phyloP scores from a whole-genome alignment of 2,888 invertebrate species.

The Ophion obscuratus region DNA sequence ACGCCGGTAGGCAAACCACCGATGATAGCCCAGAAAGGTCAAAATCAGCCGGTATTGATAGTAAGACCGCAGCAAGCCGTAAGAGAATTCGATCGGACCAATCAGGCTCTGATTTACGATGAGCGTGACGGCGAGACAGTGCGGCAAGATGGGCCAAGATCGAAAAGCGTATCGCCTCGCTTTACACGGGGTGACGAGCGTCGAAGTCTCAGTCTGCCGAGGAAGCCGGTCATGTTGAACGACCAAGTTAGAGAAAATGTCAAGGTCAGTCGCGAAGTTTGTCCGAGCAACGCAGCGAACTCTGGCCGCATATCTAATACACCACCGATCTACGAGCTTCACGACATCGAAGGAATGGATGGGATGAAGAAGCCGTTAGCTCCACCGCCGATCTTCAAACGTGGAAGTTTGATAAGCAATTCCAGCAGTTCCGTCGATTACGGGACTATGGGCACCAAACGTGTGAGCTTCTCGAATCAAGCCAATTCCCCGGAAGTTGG shows the following conservation, averaged over 20 bases:
- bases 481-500: slow-evolving; percentile 70
- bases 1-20: slow-evolving; percentile 76
- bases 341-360: slow-evolving; percentile 66
- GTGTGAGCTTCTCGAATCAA: slow-evolving; percentile 85
- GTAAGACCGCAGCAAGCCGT: slow-evolving; percentile 80
- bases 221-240: slow-evolving; percentile 30
- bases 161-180: slow-evolving; percentile 84
- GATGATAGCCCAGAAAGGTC: slow-evolving; percentile 77
- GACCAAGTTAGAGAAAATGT: slow-evolving; percentile 59
- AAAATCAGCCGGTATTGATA: slow-evolving; percentile 79
- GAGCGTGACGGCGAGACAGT: slow-evolving; percentile 33
- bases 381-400: slow-evolving; percentile 85
- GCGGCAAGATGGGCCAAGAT: slow-evolving; percentile 76
- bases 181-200: slow-evolving; percentile 80
- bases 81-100: slow-evolving; percentile 67
- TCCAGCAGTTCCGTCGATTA: slow-evolving; percentile 79
- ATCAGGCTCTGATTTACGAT: slow-evolving; percentile 43
- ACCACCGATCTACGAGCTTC: slow-evolving; percentile 72
- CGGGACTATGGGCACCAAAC: slow-evolving; percentile 83
- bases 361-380: slow-evolving; percentile 55
- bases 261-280: slow-evolving; percentile 33
- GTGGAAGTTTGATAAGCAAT: slow-evolving; percentile 84
- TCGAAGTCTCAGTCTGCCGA: slow-evolving; percentile 83
- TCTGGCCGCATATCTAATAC: slow-evolving; percentile 61
- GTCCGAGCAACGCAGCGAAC: slow-evolving; percentile 7